These are phyloP conservation scores for Cyclophora punctaria DNA, from an alignment of 2,888 invertebrate species.

Conservation along the genomic window DNA sequence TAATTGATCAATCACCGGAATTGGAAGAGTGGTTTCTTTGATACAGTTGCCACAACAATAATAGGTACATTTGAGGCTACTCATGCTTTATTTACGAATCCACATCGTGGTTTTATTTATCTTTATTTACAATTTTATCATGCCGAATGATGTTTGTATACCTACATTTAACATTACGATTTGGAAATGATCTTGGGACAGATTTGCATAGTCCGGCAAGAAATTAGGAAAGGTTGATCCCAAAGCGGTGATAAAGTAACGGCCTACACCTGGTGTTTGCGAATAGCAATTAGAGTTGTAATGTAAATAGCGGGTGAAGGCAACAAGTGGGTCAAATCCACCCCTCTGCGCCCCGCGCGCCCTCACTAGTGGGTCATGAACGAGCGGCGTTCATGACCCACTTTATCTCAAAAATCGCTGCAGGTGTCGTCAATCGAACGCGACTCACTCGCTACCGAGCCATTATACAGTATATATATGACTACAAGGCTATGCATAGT, in stretches of 20 bases:
- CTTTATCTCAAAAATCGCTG: conserved; percentile 52
- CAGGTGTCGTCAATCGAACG: no score
- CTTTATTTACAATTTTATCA: no score
- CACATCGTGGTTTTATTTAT: no score
- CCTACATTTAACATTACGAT: no score
- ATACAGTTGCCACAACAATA: neutral
- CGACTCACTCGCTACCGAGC: neutral
- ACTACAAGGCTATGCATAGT: no score
- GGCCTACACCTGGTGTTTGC: conserved; percentile 39
- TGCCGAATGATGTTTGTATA: no score
- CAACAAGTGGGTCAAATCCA: conserved; percentile 70
- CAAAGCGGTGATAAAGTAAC: conserved; percentile 38
- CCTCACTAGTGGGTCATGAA: conserved; percentile 56
- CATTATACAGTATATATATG: no score
- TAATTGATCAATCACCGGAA: conserved; percentile 15
- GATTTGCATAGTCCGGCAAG: conserved; percentile 22
- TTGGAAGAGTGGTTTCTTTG: conserved; percentile 7
- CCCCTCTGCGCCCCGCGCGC: conserved; percentile 18
- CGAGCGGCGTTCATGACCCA: conserved; percentile 66
- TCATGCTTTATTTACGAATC: no score
- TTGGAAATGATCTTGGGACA: no score
- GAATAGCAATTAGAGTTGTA: conserved; percentile 51
- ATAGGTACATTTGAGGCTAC: no score
- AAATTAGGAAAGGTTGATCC: conserved; percentile 38
- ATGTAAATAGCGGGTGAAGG: conserved; percentile 59